A percentile compares a stretch with the other conserved stretches of the same genome.
Evolutionary conservation across 2,888 invertebrate species (phyloP).

Genomic region (Entomobrya proxima): DNA sequence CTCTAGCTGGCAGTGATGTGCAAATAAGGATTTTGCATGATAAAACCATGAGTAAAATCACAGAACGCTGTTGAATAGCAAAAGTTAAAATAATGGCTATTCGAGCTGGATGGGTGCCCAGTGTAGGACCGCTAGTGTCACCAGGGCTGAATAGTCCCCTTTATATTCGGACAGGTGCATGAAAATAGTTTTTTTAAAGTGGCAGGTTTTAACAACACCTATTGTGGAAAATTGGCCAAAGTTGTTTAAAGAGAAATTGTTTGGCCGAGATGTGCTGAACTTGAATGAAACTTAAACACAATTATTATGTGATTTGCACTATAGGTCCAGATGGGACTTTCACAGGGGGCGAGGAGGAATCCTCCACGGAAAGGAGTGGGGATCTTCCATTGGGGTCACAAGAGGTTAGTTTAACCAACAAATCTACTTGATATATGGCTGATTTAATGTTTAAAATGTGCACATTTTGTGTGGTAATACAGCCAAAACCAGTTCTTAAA

Average conservation of each 20-base stretch:
- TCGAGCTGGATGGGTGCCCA: conserved; percentile 76
- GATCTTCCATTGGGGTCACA: conserved; percentile 68
- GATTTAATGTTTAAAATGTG: neutral
- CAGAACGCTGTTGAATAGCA: neutral
- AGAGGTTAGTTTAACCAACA: conserved; percentile 36
- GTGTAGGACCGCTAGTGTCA: conserved; percentile 74
- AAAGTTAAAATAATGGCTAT: conserved; percentile 74
- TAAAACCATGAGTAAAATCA: neutral
- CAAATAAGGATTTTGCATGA: neutral
- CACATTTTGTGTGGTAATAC: conserved; percentile 9
- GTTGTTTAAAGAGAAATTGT: neutral
- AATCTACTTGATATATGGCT: neutral
- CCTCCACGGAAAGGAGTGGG: conserved; percentile 72
- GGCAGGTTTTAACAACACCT: neutral
- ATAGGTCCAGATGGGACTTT: conserved; percentile 75
- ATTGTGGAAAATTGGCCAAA: conserved; percentile 47
- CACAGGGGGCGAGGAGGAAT: conserved; percentile 75
- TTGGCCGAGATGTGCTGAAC: neutral
- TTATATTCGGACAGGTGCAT: conserved; percentile 67
- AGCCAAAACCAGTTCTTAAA: conserved; percentile 80
- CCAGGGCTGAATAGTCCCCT: conserved; percentile 64
- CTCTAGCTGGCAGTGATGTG: neutral
- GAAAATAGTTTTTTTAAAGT: neutral
- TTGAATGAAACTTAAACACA: neutral
- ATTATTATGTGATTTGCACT: conserved; percentile 34